phyloP scores from a whole-genome alignment of 2,113 vertebrate species.

The Capricornis sumatraensis region DNA sequence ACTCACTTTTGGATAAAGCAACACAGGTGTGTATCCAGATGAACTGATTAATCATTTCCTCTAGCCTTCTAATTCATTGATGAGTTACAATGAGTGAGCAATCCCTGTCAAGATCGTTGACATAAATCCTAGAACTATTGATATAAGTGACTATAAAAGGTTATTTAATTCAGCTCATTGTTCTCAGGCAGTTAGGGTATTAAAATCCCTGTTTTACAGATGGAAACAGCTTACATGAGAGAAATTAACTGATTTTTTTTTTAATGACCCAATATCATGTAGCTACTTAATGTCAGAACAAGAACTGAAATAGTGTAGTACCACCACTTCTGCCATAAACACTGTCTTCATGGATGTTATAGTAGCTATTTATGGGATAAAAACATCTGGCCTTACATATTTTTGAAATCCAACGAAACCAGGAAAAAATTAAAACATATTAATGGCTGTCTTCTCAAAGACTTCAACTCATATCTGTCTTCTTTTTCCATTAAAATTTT shows the following conservation, averaged over 20 bases:
- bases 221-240: background rate
- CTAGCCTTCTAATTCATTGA: background rate
- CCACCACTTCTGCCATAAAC: background rate
- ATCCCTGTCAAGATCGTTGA: background rate
- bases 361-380: background rate
- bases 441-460: background rate
- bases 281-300: background rate
- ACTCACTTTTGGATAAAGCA: background rate
- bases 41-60: conserved; percentile 8
- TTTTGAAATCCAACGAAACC: conserved; percentile 16
- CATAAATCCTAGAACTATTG: background rate
- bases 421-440: background rate
- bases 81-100: background rate
- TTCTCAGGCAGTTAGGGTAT: background rate
- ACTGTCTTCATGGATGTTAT: background rate
- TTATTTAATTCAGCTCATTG: conserved; percentile 1
- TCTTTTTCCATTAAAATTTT: background rate
- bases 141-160: background rate
- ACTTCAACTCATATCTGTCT: background rate
- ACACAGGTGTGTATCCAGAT: background rate
- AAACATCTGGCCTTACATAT: conserved; percentile 1
- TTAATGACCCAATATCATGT: background rate
- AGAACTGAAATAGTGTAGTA: background rate
- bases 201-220: conserved; percentile 10
- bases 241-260: background rate